phyloP scores from a whole-genome alignment of 2,113 vertebrate genomes.

The Oceanites oceanicus region DNA sequence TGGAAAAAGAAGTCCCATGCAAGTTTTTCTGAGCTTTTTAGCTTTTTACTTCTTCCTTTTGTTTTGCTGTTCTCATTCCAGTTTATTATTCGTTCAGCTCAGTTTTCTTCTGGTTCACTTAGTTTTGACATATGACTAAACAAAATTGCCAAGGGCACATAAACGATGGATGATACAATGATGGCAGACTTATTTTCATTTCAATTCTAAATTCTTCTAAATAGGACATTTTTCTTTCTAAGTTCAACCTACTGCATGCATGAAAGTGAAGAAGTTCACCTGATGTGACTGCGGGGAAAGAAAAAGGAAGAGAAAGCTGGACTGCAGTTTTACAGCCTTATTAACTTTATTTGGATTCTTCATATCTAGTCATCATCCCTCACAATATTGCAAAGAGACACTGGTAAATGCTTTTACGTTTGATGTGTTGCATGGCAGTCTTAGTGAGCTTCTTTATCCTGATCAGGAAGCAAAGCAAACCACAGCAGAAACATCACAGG shows the following conservation, averaged over 20 bases:
- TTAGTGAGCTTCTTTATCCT: not conserved
- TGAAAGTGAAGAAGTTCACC: not conserved
- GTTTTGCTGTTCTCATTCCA: not conserved
- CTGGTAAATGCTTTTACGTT: not conserved
- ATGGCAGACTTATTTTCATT: constrained; percentile 47
- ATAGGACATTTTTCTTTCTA: constrained; percentile 28
- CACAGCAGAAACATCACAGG: not conserved
- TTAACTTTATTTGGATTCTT: not conserved
- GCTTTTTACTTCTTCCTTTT: not conserved
- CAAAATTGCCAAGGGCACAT: constrained; percentile 3
- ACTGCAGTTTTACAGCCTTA: not conserved
- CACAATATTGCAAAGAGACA: not conserved
- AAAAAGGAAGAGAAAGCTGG: not conserved
- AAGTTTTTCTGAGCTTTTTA: not conserved
- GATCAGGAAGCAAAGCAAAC: not conserved
- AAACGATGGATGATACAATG: constrained; percentile 9
- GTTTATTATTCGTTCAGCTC: not conserved
- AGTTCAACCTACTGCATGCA: not conserved
- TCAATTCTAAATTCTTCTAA: constrained; percentile 28
- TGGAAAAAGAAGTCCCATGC: not conserved
- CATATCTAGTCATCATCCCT: not conserved
- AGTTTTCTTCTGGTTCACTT: constrained; percentile 50
- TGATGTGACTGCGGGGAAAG: not conserved
- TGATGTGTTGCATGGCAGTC: not conserved
- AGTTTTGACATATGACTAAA: constrained; percentile 47